Evolutionary conservation across 2,888 invertebrate species (phyloP).

Genomic region (Heliconius hortense): DNA sequence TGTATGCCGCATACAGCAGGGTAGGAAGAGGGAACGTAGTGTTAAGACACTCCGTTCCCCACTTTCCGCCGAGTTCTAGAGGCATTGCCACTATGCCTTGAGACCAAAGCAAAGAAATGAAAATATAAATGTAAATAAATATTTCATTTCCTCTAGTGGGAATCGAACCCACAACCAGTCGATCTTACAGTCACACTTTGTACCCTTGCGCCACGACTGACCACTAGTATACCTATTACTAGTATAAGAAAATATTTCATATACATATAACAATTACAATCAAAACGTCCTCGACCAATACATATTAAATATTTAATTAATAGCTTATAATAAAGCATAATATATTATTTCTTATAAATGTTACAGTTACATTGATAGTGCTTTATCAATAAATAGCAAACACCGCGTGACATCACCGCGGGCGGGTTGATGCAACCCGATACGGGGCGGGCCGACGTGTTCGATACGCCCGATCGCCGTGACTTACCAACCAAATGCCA

Average conservation of each 20-base stretch:
- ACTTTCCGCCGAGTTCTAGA: too few species aligned
- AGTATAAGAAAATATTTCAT: background rate
- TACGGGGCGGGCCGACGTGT: conserved; percentile 44
- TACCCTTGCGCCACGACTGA: too few species aligned
- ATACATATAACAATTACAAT: background rate
- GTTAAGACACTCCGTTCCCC: too few species aligned
- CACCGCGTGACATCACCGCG: conserved; percentile 58
- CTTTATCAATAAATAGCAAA: conserved; percentile 37
- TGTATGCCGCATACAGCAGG: too few species aligned
- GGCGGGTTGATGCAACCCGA: conserved; percentile 63
- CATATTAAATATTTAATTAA: background rate
- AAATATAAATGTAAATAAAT: too few species aligned
- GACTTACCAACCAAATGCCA: conserved; percentile 75
- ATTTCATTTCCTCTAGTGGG: too few species aligned
- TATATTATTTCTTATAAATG: background rate
- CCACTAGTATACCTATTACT: too few species aligned
- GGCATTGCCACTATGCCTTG: too few species aligned
- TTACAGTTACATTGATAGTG: conserved; percentile 16
- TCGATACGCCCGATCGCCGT: conserved; percentile 55
- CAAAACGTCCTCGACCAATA: background rate
- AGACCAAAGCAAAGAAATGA: too few species aligned
- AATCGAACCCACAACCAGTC: too few species aligned
- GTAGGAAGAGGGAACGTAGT: too few species aligned
- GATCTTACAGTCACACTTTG: too few species aligned
- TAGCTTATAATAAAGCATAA: background rate